Base-by-base conservation (phyloP, 2,888 invertebrate species). In the Neocrepidodera transversa region DNA sequence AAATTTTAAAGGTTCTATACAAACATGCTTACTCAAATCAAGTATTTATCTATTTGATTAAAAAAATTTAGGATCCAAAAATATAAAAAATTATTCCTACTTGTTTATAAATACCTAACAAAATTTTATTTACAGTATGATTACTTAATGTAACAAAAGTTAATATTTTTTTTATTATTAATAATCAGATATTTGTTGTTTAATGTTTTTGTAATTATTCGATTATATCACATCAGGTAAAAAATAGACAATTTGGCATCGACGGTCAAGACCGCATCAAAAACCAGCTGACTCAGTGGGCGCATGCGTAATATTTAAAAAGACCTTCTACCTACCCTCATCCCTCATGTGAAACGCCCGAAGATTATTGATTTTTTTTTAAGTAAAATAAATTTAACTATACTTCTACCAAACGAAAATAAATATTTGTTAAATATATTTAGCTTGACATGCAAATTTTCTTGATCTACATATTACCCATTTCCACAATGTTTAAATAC, bases 301-400 rank as follows among this genome's bases (percentile, higher is more conserved):
- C 73, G 74, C 74, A 64, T 71, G 75, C 72, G 74, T 68, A 48
- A 32, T 42, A 58, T 58, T 63, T 61, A 61, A 66, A 65, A 64
- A 63, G 65, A 65, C 71, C 68, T 68, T 69, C 68, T 60, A 68
- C 62, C 60, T 61, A 65, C 71, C 68, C 68, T 69, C 68, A 59
- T 67, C 62, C 60, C 60, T 60, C 23, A 55, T 55, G 62, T 68
- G 69, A 68, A 71, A 76, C 77, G 75, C 76, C 76, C 76, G 72
- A 69, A 75, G 68, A 69, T 74, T 77, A 77, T 77, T 77, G 77
- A 77, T 77, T 76, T 76, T 74, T 71, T 60, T 56, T 64, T n/a
- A n/a, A n/a, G n/a, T n/a, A n/a, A 69, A 59, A 62, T 65, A 67
- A 64, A 64, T 66, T 55, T 59, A 40, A 53, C 42, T 63, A 66